Conservation (phyloP, 2,888 invertebrate species). For the Lacanobia wlatinum region DNA sequence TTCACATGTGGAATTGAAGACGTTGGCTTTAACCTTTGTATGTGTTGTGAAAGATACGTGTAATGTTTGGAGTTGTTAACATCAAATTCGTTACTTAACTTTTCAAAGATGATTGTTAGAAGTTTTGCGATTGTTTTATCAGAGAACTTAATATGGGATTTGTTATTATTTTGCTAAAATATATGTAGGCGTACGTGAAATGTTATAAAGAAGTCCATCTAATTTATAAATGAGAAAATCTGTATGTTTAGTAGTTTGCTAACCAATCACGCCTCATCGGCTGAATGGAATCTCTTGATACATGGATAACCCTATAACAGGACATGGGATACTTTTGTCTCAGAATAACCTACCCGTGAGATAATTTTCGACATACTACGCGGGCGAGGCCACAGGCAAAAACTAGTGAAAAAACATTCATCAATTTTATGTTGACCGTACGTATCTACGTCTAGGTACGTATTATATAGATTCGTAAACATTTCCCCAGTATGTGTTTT, state of each 20-base stretch:
- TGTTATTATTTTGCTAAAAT: not conserved
- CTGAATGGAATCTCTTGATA: no score
- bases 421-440: not conserved
- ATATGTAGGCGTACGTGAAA: no score
- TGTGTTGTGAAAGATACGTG: no score
- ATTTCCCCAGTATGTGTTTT: constrained; percentile 13
- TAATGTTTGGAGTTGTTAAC: not conserved
- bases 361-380: not conserved
- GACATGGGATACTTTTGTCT: no score
- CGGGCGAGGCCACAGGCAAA: no score
- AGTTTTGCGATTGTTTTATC: not conserved
- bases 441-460: not conserved
- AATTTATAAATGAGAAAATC: no score
- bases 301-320: no score
- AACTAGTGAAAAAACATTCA: not conserved
- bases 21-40: not conserved
- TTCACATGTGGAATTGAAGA: not conserved
- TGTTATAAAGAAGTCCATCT: no score
- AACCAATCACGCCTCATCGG: no score
- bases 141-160: not conserved
- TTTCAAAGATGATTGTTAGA: not conserved
- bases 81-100: not conserved
- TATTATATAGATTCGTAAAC: not conserved
- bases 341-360: no score
- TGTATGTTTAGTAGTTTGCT: no score